Conservation (phyloP, 1,140 invertebrate genomes). For the Drosophila hydei region DNA sequence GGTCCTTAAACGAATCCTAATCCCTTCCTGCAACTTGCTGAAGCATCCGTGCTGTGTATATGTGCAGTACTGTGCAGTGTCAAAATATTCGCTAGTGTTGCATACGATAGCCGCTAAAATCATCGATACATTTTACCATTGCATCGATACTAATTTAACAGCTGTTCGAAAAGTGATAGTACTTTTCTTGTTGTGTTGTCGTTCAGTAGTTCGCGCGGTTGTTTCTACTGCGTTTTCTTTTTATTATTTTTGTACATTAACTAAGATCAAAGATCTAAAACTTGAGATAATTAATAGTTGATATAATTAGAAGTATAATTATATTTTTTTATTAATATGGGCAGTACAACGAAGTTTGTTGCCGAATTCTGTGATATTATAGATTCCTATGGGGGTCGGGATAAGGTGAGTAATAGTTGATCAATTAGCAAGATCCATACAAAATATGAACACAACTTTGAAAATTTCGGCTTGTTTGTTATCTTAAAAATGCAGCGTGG, state of each 20-base stretch:
- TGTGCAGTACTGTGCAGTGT: slow-evolving; percentile 28
- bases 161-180: slow-evolving; percentile 34
- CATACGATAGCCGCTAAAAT: slow-evolving; percentile 21
- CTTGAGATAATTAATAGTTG: neutral
- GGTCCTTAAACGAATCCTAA: slow-evolving; percentile 59
- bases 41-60: slow-evolving; percentile 37
- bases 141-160: slow-evolving; percentile 10
- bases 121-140: slow-evolving; percentile 4
- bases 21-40: slow-evolving; percentile 59
- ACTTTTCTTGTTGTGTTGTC: slow-evolving; percentile 37
- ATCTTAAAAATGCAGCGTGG: slow-evolving; percentile 61
- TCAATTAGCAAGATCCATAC: neutral
- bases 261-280: neutral
- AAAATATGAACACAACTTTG: neutral
- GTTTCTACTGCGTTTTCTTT: slow-evolving; percentile 8
- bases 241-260: slow-evolving; percentile 2
- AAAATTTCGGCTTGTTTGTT: slow-evolving; percentile 1
- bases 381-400: slow-evolving; percentile 85
- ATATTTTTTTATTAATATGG: slow-evolving; percentile 36
- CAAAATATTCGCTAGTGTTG: slow-evolving; percentile 21
- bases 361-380: slow-evolving; percentile 85
- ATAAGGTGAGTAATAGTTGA: slow-evolving; percentile 83
- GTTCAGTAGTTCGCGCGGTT: slow-evolving; percentile 26
- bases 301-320: neutral
- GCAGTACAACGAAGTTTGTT: slow-evolving; percentile 71